Base-by-base conservation (phyloP, 2,888 invertebrate species). In the Rhimphoctona megacephalus region DNA sequence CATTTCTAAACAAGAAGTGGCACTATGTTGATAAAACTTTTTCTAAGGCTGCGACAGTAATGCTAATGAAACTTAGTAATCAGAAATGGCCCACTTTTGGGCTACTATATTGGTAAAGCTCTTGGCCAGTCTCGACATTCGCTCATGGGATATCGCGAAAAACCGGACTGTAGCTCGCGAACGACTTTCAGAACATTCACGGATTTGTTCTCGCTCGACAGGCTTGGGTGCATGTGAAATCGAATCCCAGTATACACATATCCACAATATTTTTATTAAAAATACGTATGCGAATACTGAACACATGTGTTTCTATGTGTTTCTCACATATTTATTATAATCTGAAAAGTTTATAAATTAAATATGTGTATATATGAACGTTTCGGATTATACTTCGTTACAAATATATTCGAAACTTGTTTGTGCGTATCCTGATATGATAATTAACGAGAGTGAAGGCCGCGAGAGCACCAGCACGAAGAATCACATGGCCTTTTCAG, bases 401-500 rank as follows among this genome's bases (percentile, higher is more conserved):
- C 30, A 43, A 17, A 52, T 25, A 39, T 78, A 85, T 69, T 81
- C 69, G 22, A 54, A n/a, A 36, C 76, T 70, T 76, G 64, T 80
- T 77, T 49, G 22, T 61, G 80, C 64, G 78, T 66, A 69, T 83
- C 81, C 86, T 81, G 83, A 86, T 86, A 83, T 86, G 86, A 86
- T 86, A 86, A 86, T 86, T 83, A 77, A 83, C 77, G 76, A 81
- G 80, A 86, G 61, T 25, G 81, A 86, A 86, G 86, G 86, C 73
- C 81, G 64, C 66, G 72, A 49, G 43, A 74, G 14, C 46, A 81
- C 52, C 25, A 66, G 72, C 57, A 36, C 54, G 43, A 36, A 74
- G 81, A 79, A 76, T 54, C 67, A 64, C 78, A 49, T 74, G 84
- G 86, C 81, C 81, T 86, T 81, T 84, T 84, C 78, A 84, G 77